Evolutionary conservation across 2,888 invertebrate species (phyloP).

Genomic region (Cylindroiulus punctatus): DNA sequence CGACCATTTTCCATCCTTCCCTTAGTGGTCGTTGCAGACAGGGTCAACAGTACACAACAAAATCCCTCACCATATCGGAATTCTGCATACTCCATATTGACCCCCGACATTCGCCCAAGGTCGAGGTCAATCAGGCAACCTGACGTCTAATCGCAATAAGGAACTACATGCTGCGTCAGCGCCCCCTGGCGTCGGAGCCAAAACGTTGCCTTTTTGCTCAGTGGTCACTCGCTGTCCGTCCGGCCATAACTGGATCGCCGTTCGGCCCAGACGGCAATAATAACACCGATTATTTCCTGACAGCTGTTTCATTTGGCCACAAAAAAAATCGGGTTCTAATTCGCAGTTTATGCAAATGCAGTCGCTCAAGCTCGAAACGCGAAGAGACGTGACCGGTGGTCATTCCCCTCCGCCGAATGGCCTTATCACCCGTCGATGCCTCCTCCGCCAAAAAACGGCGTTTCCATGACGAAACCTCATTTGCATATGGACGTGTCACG

Average conservation of each 20-base stretch:
- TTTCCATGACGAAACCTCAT: background rate
- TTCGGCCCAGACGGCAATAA: background rate
- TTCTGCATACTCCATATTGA: too few species aligned
- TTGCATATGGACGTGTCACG: constrained; percentile 1
- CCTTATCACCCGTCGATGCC: background rate
- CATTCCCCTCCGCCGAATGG: background rate
- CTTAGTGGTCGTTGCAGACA: too few species aligned
- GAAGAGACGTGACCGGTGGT: background rate
- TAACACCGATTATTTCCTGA: background rate
- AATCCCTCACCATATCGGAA: too few species aligned
- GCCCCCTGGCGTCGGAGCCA: too few species aligned
- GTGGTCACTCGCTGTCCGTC: background rate
- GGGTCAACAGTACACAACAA: too few species aligned
- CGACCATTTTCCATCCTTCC: too few species aligned
- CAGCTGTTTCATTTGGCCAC: background rate
- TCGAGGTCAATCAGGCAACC: too few species aligned
- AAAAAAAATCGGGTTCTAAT: background rate
- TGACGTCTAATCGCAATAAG: too few species aligned
- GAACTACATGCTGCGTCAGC: too few species aligned
- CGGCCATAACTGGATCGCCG: background rate
- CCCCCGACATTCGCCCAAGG: too few species aligned
- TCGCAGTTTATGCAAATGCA: background rate
- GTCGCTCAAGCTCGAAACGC: background rate
- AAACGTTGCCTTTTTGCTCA: too few species aligned
- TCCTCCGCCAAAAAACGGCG: background rate